phyloP scores from a whole-genome alignment of 2,888 invertebrate genomes.

The Chironomus tentans region DNA sequence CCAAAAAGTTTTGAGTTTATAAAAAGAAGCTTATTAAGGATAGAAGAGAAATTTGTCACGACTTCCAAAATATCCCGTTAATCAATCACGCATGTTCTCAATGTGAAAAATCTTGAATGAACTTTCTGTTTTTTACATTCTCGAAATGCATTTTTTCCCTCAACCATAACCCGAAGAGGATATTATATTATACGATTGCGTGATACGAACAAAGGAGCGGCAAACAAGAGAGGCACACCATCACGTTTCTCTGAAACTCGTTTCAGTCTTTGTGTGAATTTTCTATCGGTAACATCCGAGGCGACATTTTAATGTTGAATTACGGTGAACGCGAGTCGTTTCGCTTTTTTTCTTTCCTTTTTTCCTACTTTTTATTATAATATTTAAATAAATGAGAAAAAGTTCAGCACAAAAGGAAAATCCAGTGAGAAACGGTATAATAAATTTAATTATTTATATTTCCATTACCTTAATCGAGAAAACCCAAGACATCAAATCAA shows the following conservation, averaged over 20 bases:
- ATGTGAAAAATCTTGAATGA: conserved; percentile 12
- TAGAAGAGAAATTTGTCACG: too few species aligned
- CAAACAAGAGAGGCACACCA: conserved; percentile 4
- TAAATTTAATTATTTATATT: too few species aligned
- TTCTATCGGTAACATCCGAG: conserved; percentile 3
- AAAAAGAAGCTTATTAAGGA: too few species aligned
- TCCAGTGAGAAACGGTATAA: too few species aligned
- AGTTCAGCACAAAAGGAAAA: background rate
- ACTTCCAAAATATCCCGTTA: conserved; percentile 12
- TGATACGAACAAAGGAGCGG: conserved; percentile 23
- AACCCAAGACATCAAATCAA: too few species aligned
- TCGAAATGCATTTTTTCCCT: background rate
- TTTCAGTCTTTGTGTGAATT: conserved; percentile 25
- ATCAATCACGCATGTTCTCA: conserved; percentile 4
- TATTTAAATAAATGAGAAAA: background rate
- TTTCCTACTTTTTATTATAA: background rate
- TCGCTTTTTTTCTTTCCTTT: background rate
- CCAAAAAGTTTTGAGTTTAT: too few species aligned
- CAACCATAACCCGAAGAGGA: conserved; percentile 14
- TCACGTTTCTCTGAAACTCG: background rate
- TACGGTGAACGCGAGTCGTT: background rate
- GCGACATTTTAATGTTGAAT: background rate
- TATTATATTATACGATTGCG: conserved; percentile 22
- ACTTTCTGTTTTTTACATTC: conserved; percentile 9
- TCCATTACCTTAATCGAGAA: too few species aligned